Base-by-base conservation (phyloP, 2,888 invertebrate species). In the Uloborus plumipes region DNA sequence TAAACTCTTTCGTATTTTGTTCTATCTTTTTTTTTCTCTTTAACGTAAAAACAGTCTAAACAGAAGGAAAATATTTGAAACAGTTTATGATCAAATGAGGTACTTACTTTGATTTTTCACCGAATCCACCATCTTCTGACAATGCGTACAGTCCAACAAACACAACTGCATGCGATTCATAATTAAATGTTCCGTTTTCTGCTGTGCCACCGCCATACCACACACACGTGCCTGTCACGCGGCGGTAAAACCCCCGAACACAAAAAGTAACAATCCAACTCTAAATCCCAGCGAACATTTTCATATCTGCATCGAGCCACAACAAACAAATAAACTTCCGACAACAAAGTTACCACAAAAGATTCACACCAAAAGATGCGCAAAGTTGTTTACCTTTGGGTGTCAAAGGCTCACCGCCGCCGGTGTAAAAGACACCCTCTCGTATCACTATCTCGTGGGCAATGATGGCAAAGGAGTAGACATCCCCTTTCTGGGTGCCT, bases 401-500 rank as follows among this genome's bases (percentile, higher is more conserved):
- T n/a, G 78, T 80, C 0, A 84, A 76, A 20, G 76, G 77, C 55
- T 64, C 51, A 20, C 75, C 51, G 39, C 39, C 9, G 15, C 84
- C 94, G 70, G 95, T 90, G 91, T 94, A 95, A 89, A 96, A 97
- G 0, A 94, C 94, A 31, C 97, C 98, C 89, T 95, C 94, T 73
- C 97, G 91, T 86, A 94, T 93, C 80, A 95, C 93, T 87, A 98
- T 97, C 90, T 98, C 98, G 88, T 90, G 90, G 15, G 89, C 85
- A 67, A 89, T 89, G 82, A 89, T 88, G 14, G 94, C 96, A 88
- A 97, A 98, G 58, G 97, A 96, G 89, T 97, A 98, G 20, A 97
- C 94, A 88, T 98, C 98, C 64, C 95, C 97, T 89, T 95, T 96
- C 88, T 94, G 96, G 0, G 94, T 94, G 1, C 95, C 96, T 87